A percentile compares a stretch with the other conserved stretches of the same genome.
Conservation (phyloP, 2,797 vertebrate species). For the Trachurus trachurus region DNA sequence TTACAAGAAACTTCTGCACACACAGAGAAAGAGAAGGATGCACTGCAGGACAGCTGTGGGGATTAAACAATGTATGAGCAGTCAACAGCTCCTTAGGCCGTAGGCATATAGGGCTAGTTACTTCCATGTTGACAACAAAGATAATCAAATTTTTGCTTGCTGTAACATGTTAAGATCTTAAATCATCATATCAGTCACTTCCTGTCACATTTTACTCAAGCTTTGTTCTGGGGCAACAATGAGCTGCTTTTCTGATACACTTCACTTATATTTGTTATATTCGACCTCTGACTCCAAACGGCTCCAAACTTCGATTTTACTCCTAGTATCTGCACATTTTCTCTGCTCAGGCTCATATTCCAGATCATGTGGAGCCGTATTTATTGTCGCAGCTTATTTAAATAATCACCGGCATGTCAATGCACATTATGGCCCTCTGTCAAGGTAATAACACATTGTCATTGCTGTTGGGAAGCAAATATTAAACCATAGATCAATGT, state of each 20-base stretch:
- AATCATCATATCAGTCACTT: conserved; percentile 37
- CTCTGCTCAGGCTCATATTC: conserved; percentile 50
- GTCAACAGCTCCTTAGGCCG: conserved; percentile 41
- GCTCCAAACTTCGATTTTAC: conserved; percentile 64
- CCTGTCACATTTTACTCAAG: conserved; percentile 58
- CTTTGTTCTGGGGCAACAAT: conserved; percentile 60
- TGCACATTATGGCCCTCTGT: conserved; percentile 81
- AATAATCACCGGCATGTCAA: conserved; percentile 83
- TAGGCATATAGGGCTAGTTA: conserved; percentile 43
- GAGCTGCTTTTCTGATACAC: conserved; percentile 54
- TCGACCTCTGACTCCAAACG: conserved; percentile 37
- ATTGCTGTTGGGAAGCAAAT: conserved; percentile 84
- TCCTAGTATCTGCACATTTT: conserved; percentile 56
- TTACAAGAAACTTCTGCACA: conserved; percentile 62
- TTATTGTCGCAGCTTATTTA: conserved; percentile 83
- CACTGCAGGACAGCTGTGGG: conserved; percentile 57
- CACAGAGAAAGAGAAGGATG: conserved; percentile 39
- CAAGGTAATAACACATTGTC: conserved; percentile 85
- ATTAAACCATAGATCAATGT: conserved; percentile 89
- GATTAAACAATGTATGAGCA: conserved; percentile 57
- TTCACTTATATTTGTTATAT: conserved; percentile 60
- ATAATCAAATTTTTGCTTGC: conserved; percentile 53
- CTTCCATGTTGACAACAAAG: conserved; percentile 57
- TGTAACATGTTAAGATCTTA: conserved; percentile 42
- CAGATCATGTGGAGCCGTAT: conserved; percentile 71